These are phyloP conservation scores for Rhinopomastus cyanomelas DNA, from an alignment of 2,113 vertebrate genomes.

Conservation along the genomic window DNA sequence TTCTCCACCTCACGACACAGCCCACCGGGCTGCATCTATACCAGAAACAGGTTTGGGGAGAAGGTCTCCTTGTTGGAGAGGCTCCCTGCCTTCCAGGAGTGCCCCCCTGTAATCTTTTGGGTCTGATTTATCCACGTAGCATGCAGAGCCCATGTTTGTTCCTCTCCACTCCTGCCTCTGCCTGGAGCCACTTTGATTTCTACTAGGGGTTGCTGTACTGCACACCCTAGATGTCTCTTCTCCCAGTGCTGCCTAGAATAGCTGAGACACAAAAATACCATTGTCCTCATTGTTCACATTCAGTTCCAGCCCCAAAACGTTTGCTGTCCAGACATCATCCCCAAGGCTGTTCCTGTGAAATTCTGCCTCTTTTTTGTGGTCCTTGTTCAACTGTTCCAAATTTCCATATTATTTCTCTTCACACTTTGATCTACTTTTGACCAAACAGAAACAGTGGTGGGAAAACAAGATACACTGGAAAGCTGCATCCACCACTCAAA, in stretches of 20 bases:
- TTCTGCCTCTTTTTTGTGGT: constrained; percentile 6
- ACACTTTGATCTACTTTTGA: constrained; percentile 7
- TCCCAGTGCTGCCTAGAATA: background rate
- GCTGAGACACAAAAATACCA: background rate
- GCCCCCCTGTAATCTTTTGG: background rate
- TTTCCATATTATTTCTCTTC: background rate
- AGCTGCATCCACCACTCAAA: background rate
- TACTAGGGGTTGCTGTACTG: background rate
- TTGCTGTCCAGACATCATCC: background rate
- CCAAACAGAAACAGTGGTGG: background rate
- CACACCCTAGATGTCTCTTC: background rate
- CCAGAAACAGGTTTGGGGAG: background rate
- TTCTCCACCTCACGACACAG: background rate
- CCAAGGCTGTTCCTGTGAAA: background rate
- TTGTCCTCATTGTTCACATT: background rate
- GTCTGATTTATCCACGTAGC: background rate
- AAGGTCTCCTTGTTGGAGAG: background rate
- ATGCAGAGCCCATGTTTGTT: background rate
- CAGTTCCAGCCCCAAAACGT: background rate
- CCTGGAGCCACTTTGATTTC: background rate
- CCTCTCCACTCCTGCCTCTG: background rate
- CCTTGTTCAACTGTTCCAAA: background rate
- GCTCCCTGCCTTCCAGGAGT: background rate
- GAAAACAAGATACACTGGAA: background rate
- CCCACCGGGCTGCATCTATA: background rate